Conservation (phyloP, 2,797 vertebrate genomes). For the Melanotaenia parkinsoni region DNA sequence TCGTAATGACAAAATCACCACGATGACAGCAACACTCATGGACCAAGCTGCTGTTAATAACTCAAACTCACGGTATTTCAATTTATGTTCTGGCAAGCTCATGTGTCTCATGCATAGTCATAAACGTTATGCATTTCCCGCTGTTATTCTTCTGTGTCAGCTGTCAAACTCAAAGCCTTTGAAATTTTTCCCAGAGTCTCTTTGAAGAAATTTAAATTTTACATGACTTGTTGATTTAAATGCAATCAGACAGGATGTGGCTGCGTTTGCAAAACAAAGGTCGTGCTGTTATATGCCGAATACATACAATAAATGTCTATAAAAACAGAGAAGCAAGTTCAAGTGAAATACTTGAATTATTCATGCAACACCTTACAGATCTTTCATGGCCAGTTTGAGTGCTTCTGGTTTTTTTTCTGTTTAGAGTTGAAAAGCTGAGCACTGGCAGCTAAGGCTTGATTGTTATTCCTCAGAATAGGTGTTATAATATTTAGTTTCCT, state of each 20-base stretch:
- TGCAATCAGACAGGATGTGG: conserved; percentile 76
- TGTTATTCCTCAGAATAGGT: conserved; percentile 47
- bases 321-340: conserved; percentile 39
- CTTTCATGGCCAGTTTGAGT: conserved; percentile 34
- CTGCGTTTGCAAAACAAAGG: conserved; percentile 75
- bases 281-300: conserved; percentile 36
- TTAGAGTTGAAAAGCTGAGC: conserved; percentile 44
- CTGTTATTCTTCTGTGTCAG: conserved; percentile 74
- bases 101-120: conserved; percentile 76
- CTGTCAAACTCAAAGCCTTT: conserved; percentile 84
- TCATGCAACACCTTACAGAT: conserved; percentile 59
- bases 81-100: conserved; percentile 55
- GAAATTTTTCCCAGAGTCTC: conserved; percentile 73
- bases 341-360: conserved; percentile 62
- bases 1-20: background rate
- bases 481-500: conserved; percentile 21
- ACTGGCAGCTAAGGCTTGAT: conserved; percentile 46
- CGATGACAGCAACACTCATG: background rate
- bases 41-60: conserved; percentile 4
- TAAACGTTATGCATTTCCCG: conserved; percentile 64
- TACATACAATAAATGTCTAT: conserved; percentile 55
- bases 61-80: conserved; percentile 39
- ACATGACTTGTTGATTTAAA: conserved; percentile 76
- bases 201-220: conserved; percentile 81
- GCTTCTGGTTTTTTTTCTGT: conserved; percentile 18